Evolutionary conservation across 2,888 invertebrate species (phyloP), one percentile per base, ranked within the genome.

Genomic region (Shargacucullia verbasci): DNA sequence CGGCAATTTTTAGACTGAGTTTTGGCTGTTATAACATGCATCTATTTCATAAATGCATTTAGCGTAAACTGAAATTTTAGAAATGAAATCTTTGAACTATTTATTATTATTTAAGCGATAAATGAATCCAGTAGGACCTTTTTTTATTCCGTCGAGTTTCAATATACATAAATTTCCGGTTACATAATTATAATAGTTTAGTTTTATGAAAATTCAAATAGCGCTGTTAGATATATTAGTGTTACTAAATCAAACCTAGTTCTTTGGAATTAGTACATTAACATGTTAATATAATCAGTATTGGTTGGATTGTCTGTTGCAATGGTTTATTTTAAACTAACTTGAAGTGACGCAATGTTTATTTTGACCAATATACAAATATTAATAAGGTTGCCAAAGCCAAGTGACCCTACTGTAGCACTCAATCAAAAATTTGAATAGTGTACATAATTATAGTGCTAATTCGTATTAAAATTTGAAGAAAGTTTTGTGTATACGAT

Each of bases 221-320:
- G 44, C 45, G 35, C 44, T 29, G 13, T 5, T 33, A 31, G 44
- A 45, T 44, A 48, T 35, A 13, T 25, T 29, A 14, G 43, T 15
- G n/a, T 47, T 37, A 44, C 25, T 37, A 53, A 64, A 47, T 58
- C 25, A 20, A 53, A 50, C 7, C 15, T 20, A 43, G 41, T 59
- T 40, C 27, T 1, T 49, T 41, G 14, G 11, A 52, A 35, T 43
- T 46, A 31, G 54, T 39, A 15, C 25, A 61, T 54, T 52, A 50
- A 34, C 44, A 55, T 72, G 59, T 47, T 56, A 73, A 62, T 60
- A 57, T 58, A 72, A 72, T 65, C 68, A 68, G 68, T 58, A 70
- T 66, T 53, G 59, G 61, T 69, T 44, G 56, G 54, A 70, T 73
- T 60, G 59, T 69, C 40, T 70, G 46, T 53, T 59, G 56, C 44